Conservation (phyloP, 2,797 vertebrate species). For the Mormyrus hasselquistii region DNA sequence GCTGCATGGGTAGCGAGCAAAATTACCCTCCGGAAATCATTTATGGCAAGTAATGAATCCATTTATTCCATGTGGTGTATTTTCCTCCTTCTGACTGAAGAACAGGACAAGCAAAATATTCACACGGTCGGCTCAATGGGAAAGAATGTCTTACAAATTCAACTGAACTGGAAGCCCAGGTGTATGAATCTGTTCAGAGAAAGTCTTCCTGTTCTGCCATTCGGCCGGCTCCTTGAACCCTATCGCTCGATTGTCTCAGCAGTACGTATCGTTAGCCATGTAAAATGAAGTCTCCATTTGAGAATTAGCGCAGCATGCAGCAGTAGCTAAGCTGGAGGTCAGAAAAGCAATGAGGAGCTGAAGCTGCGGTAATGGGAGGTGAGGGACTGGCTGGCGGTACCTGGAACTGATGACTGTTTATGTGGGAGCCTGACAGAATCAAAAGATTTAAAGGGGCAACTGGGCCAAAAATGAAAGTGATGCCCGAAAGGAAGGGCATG, state of each 20-base stretch:
- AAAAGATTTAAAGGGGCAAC: neutral
- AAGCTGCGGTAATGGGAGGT: neutral
- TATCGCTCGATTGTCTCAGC: neutral
- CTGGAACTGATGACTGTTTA: neutral
- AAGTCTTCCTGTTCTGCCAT: neutral
- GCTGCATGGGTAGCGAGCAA: neutral
- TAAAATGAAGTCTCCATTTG: neutral
- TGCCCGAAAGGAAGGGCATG: neutral
- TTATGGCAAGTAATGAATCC: neutral
- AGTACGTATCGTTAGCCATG: neutral
- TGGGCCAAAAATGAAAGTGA: neutral
- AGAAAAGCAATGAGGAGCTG: neutral
- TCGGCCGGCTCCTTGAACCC: neutral
- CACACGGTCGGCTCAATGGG: neutral
- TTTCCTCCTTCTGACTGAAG: neutral
- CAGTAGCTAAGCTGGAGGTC: neutral
- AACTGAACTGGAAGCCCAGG: neutral
- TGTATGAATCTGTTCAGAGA: neutral
- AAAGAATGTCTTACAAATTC: neutral
- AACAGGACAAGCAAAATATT: neutral
- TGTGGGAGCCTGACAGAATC: neutral
- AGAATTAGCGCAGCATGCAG: neutral
- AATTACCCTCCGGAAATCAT: neutral
- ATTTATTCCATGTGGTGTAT: neutral
- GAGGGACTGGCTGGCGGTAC: neutral